Percentiles rank a stretch among this genome's conserved stretches.
Conservation (phyloP, 2,113 vertebrate species). For the Ammodytes dubius region DNA sequence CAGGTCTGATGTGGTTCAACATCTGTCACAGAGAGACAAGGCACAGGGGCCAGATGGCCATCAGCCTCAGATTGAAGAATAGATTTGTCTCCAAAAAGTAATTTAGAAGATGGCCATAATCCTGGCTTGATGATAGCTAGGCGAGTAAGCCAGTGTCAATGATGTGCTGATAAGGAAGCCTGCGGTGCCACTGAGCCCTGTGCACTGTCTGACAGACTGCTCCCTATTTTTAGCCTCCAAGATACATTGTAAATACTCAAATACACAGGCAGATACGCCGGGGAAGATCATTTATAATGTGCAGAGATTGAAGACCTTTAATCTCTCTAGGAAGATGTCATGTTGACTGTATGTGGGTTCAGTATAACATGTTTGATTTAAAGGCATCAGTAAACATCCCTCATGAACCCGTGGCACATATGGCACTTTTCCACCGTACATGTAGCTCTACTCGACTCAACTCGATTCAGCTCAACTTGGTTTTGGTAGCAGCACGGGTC, state of each 20-base stretch:
- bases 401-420: too few species aligned
- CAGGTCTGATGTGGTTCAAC: constrained; percentile 69
- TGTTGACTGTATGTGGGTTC: not conserved
- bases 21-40: constrained; percentile 75
- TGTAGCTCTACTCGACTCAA: too few species aligned
- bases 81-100: constrained; percentile 86
- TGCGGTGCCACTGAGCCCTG: constrained; percentile 10
- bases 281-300: constrained; percentile 3
- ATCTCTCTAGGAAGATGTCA: not conserved
- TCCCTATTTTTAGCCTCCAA: constrained; percentile 67
- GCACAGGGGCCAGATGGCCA: constrained; percentile 79
- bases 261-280: constrained; percentile 1
- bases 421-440: too few species aligned
- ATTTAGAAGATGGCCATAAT: constrained; percentile 84
- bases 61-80: constrained; percentile 83
- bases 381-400: not conserved
- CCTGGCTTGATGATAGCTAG: constrained; percentile 75
- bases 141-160: constrained; percentile 59
- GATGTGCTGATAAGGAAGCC: constrained; percentile 69
- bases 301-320: not conserved
- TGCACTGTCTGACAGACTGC: constrained; percentile 53
- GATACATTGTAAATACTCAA: constrained; percentile 46
- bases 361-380: not conserved
- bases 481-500: too few species aligned
- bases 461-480: too few species aligned